Percentiles rank a stretch among this genome's conserved stretches.
These are phyloP conservation scores for Pachydiplax longipennis DNA, from an alignment of 2,888 invertebrate genomes.

Conservation along the genomic window DNA sequence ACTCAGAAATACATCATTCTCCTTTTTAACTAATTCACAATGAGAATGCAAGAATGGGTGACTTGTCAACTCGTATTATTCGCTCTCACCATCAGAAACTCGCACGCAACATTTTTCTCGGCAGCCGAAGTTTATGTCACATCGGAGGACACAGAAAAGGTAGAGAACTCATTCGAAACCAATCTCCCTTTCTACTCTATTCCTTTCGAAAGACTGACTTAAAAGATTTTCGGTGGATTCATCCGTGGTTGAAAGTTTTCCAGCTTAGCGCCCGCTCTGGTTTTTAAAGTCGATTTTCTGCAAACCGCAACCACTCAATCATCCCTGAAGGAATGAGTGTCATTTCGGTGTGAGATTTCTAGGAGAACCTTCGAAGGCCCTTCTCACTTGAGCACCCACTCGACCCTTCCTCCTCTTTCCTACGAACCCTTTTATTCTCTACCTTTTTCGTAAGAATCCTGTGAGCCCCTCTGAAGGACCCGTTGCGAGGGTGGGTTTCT, in stretches of 20 bases:
- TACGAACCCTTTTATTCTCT: neutral
- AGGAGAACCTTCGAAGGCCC: neutral
- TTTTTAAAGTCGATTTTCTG: conserved; percentile 22
- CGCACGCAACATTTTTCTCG: neutral
- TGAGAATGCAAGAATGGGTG: too few species aligned
- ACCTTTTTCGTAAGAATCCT: neutral
- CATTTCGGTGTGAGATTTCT: conserved; percentile 9
- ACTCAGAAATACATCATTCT: too few species aligned
- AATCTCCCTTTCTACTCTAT: neutral
- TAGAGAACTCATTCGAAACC: neutral
- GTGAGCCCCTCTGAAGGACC: neutral
- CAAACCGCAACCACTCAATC: conserved; percentile 41
- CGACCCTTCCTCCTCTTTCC: neutral
- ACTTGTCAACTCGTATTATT: too few species aligned
- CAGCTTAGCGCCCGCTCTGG: neutral
- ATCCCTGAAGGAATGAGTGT: neutral
- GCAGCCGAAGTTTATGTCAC: neutral
- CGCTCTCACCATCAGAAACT: too few species aligned
- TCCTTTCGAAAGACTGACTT: neutral
- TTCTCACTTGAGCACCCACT: neutral
- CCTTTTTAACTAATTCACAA: too few species aligned
- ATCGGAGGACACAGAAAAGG: neutral
- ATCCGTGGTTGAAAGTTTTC: neutral
- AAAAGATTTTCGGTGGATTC: conserved; percentile 9
- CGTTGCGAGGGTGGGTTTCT: neutral